These are phyloP conservation scores for Epinotia nisella DNA, from an alignment of 2,888 invertebrate genomes.

Conservation along the genomic window DNA sequence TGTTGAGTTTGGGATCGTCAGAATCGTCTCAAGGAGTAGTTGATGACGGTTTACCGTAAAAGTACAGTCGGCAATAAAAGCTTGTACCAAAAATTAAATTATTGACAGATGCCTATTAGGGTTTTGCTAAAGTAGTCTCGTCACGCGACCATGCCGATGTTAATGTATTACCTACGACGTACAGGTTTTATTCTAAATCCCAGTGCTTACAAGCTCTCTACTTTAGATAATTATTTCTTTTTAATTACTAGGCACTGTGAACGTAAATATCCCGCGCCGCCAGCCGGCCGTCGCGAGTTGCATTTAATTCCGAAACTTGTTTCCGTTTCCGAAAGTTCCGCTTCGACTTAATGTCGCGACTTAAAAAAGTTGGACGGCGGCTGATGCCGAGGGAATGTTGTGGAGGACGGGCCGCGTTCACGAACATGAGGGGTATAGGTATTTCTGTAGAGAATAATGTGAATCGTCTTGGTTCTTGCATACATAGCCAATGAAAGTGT, in stretches of 20 bases:
- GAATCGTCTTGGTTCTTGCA: no score
- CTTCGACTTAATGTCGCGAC: conserved; percentile 40
- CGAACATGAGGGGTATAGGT: no score
- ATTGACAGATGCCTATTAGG: no score
- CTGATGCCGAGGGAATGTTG: conserved; percentile 19
- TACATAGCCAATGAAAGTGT: no score
- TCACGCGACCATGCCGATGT: not conserved
- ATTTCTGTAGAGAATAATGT: no score
- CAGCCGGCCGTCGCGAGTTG: conserved; percentile 23
- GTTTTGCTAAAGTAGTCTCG: not conserved
- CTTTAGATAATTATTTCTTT: conserved; percentile 9
- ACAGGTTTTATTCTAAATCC: not conserved
- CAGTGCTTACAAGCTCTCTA: not conserved
- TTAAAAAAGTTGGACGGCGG: conserved; percentile 31
- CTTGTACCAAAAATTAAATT: no score
- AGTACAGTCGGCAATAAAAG: no score
- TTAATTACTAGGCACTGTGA: not conserved
- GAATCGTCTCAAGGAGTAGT: no score
- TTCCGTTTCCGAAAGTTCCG: conserved; percentile 27
- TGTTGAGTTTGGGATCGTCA: no score
- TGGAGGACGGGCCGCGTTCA: not conserved
- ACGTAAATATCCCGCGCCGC: not conserved
- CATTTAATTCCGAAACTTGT: conserved; percentile 34
- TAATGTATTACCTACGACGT: not conserved
- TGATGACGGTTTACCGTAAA: no score